phyloP scores from a whole-genome alignment of 2,888 invertebrate species.

The Acanthoscelides obtectus region DNA sequence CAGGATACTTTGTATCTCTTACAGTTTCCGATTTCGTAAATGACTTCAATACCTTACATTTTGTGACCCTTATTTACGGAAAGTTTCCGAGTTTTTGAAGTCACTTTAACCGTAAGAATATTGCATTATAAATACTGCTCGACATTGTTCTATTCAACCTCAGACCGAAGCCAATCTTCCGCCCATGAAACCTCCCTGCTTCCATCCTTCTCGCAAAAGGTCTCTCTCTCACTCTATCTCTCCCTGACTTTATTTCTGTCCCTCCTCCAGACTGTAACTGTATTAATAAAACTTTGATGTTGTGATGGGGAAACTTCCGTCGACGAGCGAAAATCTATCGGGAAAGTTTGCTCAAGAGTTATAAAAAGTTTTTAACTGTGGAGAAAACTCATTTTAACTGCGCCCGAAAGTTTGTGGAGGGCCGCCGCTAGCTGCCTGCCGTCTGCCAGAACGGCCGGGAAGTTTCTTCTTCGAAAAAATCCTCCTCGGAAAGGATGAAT shows the following conservation, averaged over 20 bases:
- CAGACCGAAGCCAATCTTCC: background rate
- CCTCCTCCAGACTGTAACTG: slow-evolving; percentile 11
- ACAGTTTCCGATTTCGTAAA: no score
- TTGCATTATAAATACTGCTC: no score
- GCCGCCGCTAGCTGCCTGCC: background rate
- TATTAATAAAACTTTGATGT: slow-evolving; percentile 26
- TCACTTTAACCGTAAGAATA: no score
- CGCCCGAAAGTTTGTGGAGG: slow-evolving; percentile 20
- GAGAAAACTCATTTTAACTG: slow-evolving; percentile 30
- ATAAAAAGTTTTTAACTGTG: slow-evolving; percentile 22
- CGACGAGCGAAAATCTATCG: slow-evolving; percentile 21
- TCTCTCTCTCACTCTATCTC: background rate
- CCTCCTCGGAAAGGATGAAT: slow-evolving; percentile 21
- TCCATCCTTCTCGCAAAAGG: background rate
- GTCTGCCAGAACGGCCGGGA: background rate
- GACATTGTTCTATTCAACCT: no score
- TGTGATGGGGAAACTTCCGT: slow-evolving; percentile 23
- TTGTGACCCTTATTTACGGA: no score
- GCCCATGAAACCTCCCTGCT: background rate
- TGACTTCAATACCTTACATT: no score
- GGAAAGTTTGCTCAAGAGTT: slow-evolving; percentile 24
- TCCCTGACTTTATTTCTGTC: background rate
- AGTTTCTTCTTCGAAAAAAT: slow-evolving; percentile 6
- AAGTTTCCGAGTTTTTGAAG: no score
- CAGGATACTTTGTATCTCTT: no score